These are phyloP conservation scores for Oceanites oceanicus DNA, from an alignment of 2,113 vertebrate species.

Conservation along the genomic window DNA sequence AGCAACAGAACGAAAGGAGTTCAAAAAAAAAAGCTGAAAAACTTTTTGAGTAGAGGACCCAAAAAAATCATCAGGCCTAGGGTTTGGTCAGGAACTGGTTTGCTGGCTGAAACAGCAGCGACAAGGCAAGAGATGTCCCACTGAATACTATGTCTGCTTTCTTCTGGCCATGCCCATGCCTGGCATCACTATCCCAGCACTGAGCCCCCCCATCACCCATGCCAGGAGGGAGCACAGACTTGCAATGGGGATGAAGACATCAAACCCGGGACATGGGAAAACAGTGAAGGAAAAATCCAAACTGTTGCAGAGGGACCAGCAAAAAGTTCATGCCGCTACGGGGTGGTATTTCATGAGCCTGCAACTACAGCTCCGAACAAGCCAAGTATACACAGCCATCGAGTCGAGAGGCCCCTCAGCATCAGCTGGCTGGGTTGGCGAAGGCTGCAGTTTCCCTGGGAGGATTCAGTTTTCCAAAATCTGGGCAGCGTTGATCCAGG, in stretches of 20 bases:
- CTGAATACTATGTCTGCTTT: neutral
- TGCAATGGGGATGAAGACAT: neutral
- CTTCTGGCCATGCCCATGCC: neutral
- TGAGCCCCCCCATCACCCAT: neutral
- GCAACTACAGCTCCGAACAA: neutral
- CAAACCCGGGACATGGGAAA: neutral
- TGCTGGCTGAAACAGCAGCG: neutral
- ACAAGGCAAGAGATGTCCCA: neutral
- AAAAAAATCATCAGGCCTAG: neutral
- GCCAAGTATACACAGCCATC: neutral
- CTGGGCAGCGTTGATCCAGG: neutral
- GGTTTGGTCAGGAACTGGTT: neutral
- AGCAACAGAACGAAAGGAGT: neutral
- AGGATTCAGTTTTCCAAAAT: conserved; percentile 13
- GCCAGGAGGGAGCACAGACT: neutral
- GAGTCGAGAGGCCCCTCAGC: neutral
- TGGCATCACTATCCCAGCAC: neutral
- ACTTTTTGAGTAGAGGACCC: neutral
- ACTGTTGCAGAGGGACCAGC: neutral
- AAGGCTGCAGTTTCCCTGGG: neutral
- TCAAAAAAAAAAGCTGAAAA: neutral
- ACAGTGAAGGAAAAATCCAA: neutral
- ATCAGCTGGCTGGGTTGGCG: neutral
- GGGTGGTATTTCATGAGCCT: neutral
- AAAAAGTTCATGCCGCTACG: fast-evolving